These are phyloP conservation scores for Pomacea canaliculata DNA, from an alignment of 2,888 invertebrate genomes.

Conservation along the genomic window DNA sequence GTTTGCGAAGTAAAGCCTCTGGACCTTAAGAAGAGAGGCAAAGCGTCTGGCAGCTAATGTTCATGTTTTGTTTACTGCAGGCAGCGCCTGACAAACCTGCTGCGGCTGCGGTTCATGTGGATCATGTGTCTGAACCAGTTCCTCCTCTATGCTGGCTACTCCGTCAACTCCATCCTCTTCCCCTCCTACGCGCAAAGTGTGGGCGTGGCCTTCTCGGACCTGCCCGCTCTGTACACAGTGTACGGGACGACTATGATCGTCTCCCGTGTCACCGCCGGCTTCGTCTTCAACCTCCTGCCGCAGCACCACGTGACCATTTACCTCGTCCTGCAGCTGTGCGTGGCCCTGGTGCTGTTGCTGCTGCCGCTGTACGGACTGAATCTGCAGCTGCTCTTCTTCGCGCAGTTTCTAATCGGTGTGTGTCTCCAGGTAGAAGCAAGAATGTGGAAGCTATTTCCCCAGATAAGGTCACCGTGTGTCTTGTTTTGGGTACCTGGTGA, in stretches of 20 bases:
- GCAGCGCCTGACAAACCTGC: slow-evolving; percentile 5
- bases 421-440: background rate
- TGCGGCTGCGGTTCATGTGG: slow-evolving; percentile 25
- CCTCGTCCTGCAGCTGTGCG: slow-evolving; percentile 13
- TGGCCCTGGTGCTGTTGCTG: slow-evolving; percentile 19
- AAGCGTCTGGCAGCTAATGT: too few relatives aligned
- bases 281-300: slow-evolving; percentile 28
- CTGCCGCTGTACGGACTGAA: slow-evolving; percentile 7
- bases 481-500: too few relatives aligned
- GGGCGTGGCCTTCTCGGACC: slow-evolving; percentile 14
- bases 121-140: slow-evolving; percentile 29
- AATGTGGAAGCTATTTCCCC: too few relatives aligned
- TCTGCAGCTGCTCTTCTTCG: slow-evolving; percentile 7
- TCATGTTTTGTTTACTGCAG: background rate
- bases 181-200: slow-evolving; percentile 30
- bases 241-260: slow-evolving; percentile 24
- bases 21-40: too few relatives aligned
- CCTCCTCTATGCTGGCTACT: slow-evolving; percentile 24
- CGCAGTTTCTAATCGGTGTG: slow-evolving; percentile 13
- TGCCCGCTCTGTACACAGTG: slow-evolving; percentile 29
- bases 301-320: slow-evolving; percentile 11
- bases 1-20: too few relatives aligned
- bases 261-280: slow-evolving; percentile 23
- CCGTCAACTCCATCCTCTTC: slow-evolving; percentile 29
- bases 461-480: too few relatives aligned